Evolutionary conservation across 2,888 invertebrate genomes (phyloP).

Genomic region (Tipula unca): DNA sequence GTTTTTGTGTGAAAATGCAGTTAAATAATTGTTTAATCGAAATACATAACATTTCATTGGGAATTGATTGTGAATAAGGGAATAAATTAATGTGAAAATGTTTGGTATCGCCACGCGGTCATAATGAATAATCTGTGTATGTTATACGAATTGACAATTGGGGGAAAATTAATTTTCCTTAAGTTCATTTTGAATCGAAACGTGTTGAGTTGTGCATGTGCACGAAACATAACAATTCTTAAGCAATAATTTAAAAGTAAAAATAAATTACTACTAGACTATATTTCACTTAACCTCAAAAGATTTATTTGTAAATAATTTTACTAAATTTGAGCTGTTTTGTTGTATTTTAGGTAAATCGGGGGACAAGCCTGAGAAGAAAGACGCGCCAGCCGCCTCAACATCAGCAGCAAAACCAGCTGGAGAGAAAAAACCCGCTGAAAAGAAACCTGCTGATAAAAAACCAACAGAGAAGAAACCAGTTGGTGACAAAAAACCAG

Average conservation of each 20-base stretch:
- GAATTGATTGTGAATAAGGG: conserved; percentile 1
- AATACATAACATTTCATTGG: background rate
- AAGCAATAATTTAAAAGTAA: background rate
- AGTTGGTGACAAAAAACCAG: conserved; percentile 35
- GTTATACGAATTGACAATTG: conserved; percentile 15
- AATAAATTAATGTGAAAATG: conserved; percentile 21
- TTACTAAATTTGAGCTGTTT: background rate
- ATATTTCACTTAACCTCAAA: background rate
- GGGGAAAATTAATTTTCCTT: background rate
- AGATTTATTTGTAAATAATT: background rate
- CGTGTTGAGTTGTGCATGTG: background rate
- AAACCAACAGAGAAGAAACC: conserved; percentile 39
- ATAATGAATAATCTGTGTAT: background rate
- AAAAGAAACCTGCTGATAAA: conserved; percentile 31
- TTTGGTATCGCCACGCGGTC: conserved; percentile 35
- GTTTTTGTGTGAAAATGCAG: conserved; percentile 24
- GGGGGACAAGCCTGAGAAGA: conserved; percentile 25
- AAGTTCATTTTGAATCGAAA: background rate
- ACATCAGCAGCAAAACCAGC: conserved; percentile 29
- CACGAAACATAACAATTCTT: background rate
- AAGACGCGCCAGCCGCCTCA: conserved; percentile 39
- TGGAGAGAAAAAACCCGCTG: conserved; percentile 31
- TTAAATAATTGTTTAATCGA: background rate
- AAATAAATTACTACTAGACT: no score
- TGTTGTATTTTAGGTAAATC: conserved; percentile 16